Base-by-base conservation (phyloP, 2,888 invertebrate species). In the Apamea anceps region DNA sequence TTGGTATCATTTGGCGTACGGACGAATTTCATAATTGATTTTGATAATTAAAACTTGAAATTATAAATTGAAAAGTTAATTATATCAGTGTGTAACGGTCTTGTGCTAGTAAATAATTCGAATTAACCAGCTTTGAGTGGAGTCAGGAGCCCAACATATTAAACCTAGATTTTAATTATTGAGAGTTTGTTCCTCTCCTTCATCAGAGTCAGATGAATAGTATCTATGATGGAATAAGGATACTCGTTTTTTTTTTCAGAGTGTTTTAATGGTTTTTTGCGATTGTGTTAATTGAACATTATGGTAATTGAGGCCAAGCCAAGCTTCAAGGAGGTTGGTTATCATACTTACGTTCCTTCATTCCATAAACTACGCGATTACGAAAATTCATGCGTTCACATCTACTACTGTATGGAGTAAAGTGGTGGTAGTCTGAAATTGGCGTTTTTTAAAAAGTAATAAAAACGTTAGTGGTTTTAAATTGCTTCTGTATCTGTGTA, bases 51-150 rank as follows among this genome's bases (percentile, higher is more conserved):
- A 48, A 48, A 13, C 48, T 48, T 48, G 48, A 48, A 13, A 48
- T 48, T 48, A 12, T 45, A 10, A 45, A 48, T 2, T 13, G 48
- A 48, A 48, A 48, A 48, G 13, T 48, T 18, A 42, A 54, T 28
- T n/a, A 25, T 72, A 5, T 25, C 18, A 18, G 57, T 45, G 15
- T 18, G 42, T 72, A 42, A 57, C 28, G 7, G 10, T 25, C 51
- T 60, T n/a, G 18, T 62, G 67, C 48, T 62, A 32, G 42, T 60
- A 62, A 66, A 37, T 66, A 21, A 32, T 7, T 28, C 32, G 4
- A 62, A 45, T 68, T 80, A 75, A 68, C n/a, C 75, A 68, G 42
- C 62, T 75, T 80, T 80, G 80, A 68, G 67, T 80, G 60, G 80
- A 68, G 62, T 45, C 18, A 45, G 67, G 80, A 80, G 75, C 80